Evolutionary conservation across 92 coral and sea anemone species (phyloP).

Genomic region (Actinostola sp.): DNA sequence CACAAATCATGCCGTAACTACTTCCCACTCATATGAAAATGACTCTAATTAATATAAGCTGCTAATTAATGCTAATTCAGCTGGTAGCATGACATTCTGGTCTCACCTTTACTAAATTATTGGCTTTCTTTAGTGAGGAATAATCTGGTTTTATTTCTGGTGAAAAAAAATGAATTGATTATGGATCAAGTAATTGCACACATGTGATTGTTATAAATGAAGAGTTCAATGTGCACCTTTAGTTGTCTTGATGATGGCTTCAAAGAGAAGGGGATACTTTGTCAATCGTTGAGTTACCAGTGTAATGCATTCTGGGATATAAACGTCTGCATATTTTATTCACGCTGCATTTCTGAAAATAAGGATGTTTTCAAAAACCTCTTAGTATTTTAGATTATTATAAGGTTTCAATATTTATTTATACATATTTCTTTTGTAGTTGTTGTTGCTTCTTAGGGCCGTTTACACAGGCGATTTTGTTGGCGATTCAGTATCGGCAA

Average conservation of each 20-base stretch:
- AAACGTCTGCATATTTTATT: conserved; percentile 89
- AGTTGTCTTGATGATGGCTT: conserved; percentile 92
- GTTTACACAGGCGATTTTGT: no score
- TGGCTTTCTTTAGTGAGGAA: conserved; percentile 61
- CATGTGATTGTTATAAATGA: background rate
- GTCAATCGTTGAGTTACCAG: conserved; percentile 93
- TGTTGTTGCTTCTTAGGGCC: no score
- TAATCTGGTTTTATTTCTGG: conserved; percentile 81
- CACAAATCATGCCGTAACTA: no score
- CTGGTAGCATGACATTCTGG: no score
- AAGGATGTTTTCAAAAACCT: background rate
- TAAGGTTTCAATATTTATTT: no score
- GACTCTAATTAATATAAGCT: no score
- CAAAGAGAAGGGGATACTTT: conserved; percentile 92
- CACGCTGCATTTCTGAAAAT: conserved; percentile 77
- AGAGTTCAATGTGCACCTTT: conserved; percentile 57
- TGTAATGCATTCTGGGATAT: conserved; percentile 94
- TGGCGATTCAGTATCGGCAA: no score
- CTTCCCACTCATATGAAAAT: no score
- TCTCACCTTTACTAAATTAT: conserved; percentile 72
- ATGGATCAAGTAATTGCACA: background rate
- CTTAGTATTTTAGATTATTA: no score
- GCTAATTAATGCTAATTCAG: no score
- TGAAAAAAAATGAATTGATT: background rate
- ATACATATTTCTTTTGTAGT: no score